Conservation (phyloP, 1,140 invertebrate genomes). For the Meloidogyne exigua region DNA sequence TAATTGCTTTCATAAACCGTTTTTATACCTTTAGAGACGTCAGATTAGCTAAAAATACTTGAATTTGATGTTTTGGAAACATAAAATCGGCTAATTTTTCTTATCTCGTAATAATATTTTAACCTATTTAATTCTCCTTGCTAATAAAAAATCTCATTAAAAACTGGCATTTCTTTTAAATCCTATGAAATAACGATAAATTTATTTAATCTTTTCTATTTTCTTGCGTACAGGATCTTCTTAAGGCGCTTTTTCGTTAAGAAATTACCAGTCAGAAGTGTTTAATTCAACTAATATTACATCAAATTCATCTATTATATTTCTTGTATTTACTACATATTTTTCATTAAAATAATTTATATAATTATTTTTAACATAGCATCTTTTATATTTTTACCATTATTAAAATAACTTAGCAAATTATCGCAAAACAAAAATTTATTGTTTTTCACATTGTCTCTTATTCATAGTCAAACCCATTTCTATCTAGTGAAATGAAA, state of each 20-base stretch:
- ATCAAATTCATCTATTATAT: no score
- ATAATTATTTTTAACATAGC: no score
- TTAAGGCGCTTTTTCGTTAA: neutral
- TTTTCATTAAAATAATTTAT: no score
- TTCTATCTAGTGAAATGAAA: neutral
- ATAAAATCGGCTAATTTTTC: neutral
- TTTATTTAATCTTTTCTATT: neutral
- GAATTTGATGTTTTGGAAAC: neutral
- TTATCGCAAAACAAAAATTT: no score
- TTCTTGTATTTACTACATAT: no score
- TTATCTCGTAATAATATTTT: neutral
- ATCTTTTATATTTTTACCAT: no score
- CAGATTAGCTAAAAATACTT: neutral
- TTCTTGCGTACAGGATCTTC: neutral
- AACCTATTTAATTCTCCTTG: neutral
- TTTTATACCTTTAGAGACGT: neutral
- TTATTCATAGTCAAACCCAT: no score
- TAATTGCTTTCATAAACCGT: neutral
- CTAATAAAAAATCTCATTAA: neutral
- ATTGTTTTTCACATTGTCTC: no score
- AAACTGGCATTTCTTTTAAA: neutral
- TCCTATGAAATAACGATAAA: neutral
- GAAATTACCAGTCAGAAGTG: neutral
- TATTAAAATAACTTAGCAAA: no score
- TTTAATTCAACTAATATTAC: neutral